Evolutionary conservation across 92 coral and sea anemone genomes (phyloP).

Genomic region (Metridium senile): DNA sequence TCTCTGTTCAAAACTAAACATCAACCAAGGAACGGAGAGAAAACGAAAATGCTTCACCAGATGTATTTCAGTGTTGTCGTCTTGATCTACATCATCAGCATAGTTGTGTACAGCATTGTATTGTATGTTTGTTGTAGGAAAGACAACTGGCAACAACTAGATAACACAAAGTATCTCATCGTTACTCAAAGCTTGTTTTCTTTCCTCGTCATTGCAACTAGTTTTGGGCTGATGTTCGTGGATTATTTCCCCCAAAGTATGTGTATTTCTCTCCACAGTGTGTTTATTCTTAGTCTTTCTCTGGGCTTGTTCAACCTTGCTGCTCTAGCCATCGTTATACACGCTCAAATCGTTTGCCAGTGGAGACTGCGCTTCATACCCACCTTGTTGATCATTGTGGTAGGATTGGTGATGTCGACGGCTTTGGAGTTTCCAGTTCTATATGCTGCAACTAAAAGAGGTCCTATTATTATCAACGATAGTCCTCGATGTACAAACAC

Average conservation of each 20-base stretch:
- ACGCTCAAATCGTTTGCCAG: background rate
- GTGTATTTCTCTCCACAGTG: background rate
- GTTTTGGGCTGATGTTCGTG: background rate
- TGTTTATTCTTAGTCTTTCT: background rate
- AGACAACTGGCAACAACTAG: background rate
- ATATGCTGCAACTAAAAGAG: background rate
- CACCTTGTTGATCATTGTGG: background rate
- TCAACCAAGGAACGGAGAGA: too few species aligned
- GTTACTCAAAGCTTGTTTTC: background rate
- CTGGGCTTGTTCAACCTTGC: background rate
- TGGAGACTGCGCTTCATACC: background rate
- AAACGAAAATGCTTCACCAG: too few species aligned
- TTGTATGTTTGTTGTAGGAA: background rate
- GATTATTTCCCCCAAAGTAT: background rate
- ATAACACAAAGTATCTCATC: background rate
- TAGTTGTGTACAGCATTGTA: background rate
- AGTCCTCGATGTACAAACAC: background rate
- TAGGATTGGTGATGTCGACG: background rate
- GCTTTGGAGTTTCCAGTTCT: background rate
- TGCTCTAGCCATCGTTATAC: background rate
- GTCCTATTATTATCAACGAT: background rate
- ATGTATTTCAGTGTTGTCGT: background rate
- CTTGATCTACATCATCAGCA: background rate
- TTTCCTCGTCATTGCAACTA: background rate
- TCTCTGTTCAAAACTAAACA: too few species aligned